These are phyloP conservation scores for Mastigias papua DNA, from an alignment of 30 jellyfish, hydroid and myxozoan species.

Conservation along the genomic window DNA sequence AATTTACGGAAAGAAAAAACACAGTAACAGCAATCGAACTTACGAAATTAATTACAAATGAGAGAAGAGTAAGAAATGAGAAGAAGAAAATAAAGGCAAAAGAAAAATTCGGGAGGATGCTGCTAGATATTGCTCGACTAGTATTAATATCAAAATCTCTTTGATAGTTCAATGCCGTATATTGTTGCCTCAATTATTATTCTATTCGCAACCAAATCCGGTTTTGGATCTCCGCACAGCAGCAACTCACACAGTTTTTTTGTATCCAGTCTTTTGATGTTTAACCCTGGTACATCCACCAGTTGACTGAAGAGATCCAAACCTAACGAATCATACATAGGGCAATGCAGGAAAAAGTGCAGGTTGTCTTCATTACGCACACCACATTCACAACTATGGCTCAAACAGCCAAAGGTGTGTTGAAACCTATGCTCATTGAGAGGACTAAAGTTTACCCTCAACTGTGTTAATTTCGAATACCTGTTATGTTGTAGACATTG, in stretches of 20 bases:
- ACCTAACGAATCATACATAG: conserved; percentile 2
- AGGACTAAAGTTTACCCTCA: conserved; percentile 12
- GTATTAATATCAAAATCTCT: not conserved
- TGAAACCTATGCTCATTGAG: conserved; percentile 23
- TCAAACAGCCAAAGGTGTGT: conserved; percentile 19
- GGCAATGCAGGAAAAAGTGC: conserved; percentile 50
- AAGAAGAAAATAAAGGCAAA: not conserved
- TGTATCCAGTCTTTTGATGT: not conserved
- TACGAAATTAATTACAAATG: not conserved
- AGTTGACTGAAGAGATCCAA: not conserved
- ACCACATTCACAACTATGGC: conserved; percentile 4
- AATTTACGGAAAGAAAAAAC: no score
- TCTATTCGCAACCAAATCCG: not conserved
- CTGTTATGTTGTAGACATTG: not conserved
- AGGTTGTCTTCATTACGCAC: conserved; percentile 4
- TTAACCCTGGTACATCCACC: conserved; percentile 19
- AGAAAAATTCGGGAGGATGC: not conserved
- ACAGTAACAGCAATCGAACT: not conserved
- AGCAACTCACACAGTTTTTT: not conserved
- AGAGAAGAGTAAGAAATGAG: not conserved
- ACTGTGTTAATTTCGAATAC: conserved; percentile 15
- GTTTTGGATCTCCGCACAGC: not conserved
- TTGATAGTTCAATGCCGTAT: not conserved
- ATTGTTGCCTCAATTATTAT: not conserved
- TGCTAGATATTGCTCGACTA: not conserved